Conservation (phyloP, 2,888 invertebrate genomes). For the Thereva unica region DNA sequence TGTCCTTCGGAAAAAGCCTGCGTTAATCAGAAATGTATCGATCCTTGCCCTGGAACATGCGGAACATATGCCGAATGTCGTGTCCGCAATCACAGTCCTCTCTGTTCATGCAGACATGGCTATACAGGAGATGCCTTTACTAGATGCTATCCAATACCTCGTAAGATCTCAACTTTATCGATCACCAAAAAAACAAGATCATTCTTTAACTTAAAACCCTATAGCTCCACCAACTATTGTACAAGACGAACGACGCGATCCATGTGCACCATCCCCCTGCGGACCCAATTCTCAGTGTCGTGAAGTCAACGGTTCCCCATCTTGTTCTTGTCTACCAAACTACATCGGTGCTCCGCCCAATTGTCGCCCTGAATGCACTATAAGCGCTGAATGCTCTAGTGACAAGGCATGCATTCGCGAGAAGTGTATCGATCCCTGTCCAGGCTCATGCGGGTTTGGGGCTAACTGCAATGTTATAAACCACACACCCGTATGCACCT, state of each 20-base stretch:
- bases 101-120: constrained; percentile 72
- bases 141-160: constrained; percentile 62
- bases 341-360: constrained; percentile 72
- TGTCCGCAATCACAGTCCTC: constrained; percentile 77
- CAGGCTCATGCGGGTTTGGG: constrained; percentile 68
- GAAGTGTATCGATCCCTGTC: constrained; percentile 72
- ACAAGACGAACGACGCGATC: constrained; percentile 58
- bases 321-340: constrained; percentile 68
- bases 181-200: not conserved
- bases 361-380: constrained; percentile 71
- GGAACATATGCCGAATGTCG: constrained; percentile 71
- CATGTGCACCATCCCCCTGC: constrained; percentile 70
- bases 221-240: constrained; percentile 49
- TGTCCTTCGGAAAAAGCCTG: constrained; percentile 68
- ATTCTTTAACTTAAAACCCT: not conserved
- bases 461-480: constrained; percentile 67
- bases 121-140: constrained; percentile 79
- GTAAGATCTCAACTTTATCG: constrained; percentile 48
- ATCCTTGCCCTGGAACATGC: constrained; percentile 68
- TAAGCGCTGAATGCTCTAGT: constrained; percentile 70
- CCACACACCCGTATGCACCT: constrained; percentile 70
- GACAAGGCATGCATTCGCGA: constrained; percentile 70
- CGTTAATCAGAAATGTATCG: constrained; percentile 66
- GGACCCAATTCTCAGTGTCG: constrained; percentile 67
- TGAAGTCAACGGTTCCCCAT: constrained; percentile 62